Conservation (phyloP, 2,888 invertebrate genomes). For the Dastarcus helophoroides region DNA sequence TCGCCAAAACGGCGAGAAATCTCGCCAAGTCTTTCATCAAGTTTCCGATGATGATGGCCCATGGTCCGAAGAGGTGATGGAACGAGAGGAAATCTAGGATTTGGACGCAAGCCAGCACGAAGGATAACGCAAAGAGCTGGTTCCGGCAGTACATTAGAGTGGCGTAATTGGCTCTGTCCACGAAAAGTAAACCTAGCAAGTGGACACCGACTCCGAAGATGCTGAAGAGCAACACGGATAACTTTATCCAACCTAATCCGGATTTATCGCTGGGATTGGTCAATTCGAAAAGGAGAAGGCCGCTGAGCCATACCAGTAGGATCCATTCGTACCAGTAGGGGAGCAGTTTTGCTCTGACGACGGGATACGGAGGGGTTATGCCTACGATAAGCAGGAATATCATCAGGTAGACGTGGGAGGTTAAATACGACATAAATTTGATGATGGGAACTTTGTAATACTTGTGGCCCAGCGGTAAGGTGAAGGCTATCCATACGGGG, state of each 20-base stretch:
- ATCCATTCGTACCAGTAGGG: slow-evolving; percentile 97
- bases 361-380: slow-evolving; percentile 77
- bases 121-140: slow-evolving; percentile 90
- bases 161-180: slow-evolving; percentile 61
- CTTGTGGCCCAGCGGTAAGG: slow-evolving; percentile 87
- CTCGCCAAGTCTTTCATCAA: slow-evolving; percentile 88
- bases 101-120: slow-evolving; percentile 93
- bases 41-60: slow-evolving; percentile 99
- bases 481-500: slow-evolving; percentile 92
- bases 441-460: slow-evolving; percentile 98
- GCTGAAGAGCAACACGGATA: slow-evolving; percentile 75
- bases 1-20: slow-evolving; percentile 92
- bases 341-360: slow-evolving; percentile 63
- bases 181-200: slow-evolving; percentile 59
- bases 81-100: slow-evolving; percentile 96
- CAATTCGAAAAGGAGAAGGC: slow-evolving; percentile 87
- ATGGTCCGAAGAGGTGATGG: slow-evolving; percentile 98
- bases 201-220: slow-evolving; percentile 87
- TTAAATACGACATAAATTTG: slow-evolving; percentile 98
- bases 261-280: slow-evolving; percentile 97
- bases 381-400: slow-evolving; percentile 80
- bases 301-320: slow-evolving; percentile 87
- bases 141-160: slow-evolving; percentile 90
- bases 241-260: slow-evolving; percentile 88
- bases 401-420: slow-evolving; percentile 97